Conservation (phyloP, 2,888 invertebrate species). For the Acrocera orbiculus region DNA sequence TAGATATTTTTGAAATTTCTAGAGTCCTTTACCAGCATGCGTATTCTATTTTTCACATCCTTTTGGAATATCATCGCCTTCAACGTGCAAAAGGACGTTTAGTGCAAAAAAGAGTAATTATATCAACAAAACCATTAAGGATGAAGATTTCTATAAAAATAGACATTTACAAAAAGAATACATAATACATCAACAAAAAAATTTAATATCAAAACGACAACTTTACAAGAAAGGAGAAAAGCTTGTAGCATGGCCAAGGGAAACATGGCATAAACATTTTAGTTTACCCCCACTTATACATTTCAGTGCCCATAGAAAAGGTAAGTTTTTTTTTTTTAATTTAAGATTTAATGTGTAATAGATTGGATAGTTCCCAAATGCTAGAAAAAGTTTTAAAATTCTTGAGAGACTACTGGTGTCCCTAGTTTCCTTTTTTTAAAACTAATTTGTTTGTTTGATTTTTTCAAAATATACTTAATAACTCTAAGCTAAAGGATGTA, state of each 20-base stretch:
- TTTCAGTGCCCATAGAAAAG: conserved; percentile 11
- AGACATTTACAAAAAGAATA: not conserved
- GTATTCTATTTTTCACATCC: conserved; percentile 40
- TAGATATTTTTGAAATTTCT: conserved; percentile 4
- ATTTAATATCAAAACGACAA: conserved; percentile 1
- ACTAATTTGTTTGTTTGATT: too few species aligned
- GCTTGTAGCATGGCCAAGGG: conserved; percentile 12
- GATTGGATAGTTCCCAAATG: too few species aligned
- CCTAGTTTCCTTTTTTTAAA: too few species aligned
- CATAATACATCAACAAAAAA: conserved; percentile 3
- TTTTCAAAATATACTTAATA: too few species aligned
- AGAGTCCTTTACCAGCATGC: conserved; percentile 32
- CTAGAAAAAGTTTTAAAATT: too few species aligned
- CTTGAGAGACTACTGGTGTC: too few species aligned
- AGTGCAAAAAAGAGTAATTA: conserved; percentile 12
- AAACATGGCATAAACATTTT: conserved; percentile 13
- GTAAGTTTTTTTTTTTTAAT: conserved; percentile 7
- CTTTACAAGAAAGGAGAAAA: conserved; percentile 4
- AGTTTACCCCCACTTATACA: conserved; percentile 14
- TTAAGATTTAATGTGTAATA: too few species aligned
- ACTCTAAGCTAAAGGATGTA: too few species aligned
- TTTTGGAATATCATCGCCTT: conserved; percentile 36
- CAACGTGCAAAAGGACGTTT: conserved; percentile 20
- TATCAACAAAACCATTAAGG: not conserved
- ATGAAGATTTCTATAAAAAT: not conserved